Evolutionary conservation across 1,140 invertebrate genomes (phyloP).

Genomic region (Lethocerus indicus): DNA sequence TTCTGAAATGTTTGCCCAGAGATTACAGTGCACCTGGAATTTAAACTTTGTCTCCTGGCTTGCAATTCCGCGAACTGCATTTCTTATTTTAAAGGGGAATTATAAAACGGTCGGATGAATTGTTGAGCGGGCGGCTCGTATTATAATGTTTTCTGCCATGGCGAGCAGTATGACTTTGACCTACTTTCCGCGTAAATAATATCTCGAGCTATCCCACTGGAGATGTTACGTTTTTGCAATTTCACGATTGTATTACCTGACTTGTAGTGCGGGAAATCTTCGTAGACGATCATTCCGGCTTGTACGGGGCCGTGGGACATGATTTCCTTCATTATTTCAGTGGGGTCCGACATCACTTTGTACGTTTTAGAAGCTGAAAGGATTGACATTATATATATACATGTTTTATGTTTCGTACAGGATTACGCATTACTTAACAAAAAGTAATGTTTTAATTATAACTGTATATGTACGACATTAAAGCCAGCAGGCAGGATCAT

Average conservation of each 20-base stretch:
- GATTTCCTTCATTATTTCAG: slow-evolving; percentile 13
- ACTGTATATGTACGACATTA: background rate
- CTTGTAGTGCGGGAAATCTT: slow-evolving; percentile 17
- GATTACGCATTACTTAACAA: background rate
- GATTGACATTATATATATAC: background rate
- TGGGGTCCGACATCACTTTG: slow-evolving; percentile 1
- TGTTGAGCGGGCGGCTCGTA: too few relatives aligned
- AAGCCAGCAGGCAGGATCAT: background rate
- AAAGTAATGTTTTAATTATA: background rate
- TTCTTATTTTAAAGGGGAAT: too few relatives aligned
- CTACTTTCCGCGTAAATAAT: too few relatives aligned
- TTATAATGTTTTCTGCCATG: too few relatives aligned
- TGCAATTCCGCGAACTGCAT: too few relatives aligned
- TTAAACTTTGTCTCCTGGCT: too few relatives aligned
- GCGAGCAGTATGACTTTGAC: too few relatives aligned
- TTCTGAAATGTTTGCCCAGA: too few relatives aligned
- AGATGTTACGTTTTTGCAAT: background rate
- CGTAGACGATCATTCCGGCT: slow-evolving; percentile 16
- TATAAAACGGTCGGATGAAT: too few relatives aligned
- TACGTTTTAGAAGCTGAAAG: slow-evolving; percentile 6
- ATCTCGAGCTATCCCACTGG: too few relatives aligned
- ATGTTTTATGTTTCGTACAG: slow-evolving; percentile 5
- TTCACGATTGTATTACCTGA: too few relatives aligned
- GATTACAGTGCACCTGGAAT: too few relatives aligned
- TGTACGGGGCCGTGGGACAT: slow-evolving; percentile 15